Evolutionary conservation across 2,797 vertebrate genomes (phyloP).

Genomic region (Hapalemur alaotrensis): DNA sequence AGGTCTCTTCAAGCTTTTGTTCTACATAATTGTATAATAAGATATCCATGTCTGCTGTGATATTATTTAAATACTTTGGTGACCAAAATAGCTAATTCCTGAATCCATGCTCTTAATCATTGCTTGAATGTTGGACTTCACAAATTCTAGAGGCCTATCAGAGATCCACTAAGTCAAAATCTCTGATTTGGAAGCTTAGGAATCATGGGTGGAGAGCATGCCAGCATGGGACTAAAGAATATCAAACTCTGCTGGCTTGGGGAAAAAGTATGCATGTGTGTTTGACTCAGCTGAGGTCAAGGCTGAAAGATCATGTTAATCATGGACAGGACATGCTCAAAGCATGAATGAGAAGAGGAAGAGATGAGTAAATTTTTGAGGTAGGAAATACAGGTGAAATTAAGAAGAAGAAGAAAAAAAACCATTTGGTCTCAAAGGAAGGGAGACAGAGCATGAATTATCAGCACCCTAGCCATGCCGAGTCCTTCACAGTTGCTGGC

Average conservation of each 20-base stretch:
- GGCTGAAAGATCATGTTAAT: not conserved
- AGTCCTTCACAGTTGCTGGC: no score
- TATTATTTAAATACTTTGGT: not conserved
- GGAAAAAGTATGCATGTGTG: not conserved
- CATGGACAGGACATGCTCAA: no score
- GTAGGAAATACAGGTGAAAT: not conserved
- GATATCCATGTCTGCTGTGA: not conserved
- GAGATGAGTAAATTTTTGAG: not conserved
- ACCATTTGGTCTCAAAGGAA: not conserved
- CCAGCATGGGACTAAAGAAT: not conserved
- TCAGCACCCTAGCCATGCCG: not conserved
- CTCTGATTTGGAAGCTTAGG: no score
- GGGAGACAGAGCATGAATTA: not conserved
- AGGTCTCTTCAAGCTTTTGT: not conserved
- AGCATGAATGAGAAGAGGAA: not conserved
- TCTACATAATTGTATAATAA: not conserved
- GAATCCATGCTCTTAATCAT: not conserved
- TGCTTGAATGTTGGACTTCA: not conserved
- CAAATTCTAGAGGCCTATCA: not conserved
- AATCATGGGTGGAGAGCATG: not conserved
- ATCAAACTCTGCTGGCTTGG: not conserved
- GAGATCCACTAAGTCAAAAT: not conserved
- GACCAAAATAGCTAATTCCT: not conserved
- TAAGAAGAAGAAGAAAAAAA: not conserved
- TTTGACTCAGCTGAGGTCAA: not conserved